A percentile compares a stretch with the other conserved stretches of the same genome.
Evolutionary conservation across 2,888 invertebrate genomes (phyloP).

Genomic region (Ferdinandea cuprea): DNA sequence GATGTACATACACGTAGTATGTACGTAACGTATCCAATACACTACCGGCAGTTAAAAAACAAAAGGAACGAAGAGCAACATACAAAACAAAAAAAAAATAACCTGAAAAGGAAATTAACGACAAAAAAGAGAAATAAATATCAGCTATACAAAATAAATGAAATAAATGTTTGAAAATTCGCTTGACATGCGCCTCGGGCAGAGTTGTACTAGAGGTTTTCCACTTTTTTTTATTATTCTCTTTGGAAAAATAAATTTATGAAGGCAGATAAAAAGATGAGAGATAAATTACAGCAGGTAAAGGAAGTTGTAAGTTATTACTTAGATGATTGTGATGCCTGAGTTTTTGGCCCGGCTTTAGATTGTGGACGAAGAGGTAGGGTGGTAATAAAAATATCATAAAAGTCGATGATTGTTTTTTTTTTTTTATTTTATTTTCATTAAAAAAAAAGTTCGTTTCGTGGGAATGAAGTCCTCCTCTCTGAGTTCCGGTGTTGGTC

Average conservation of each 20-base stretch:
- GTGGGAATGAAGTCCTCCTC: constrained; percentile 11
- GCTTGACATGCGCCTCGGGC: constrained; percentile 72
- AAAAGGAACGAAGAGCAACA: constrained; percentile 27
- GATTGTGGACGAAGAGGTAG: neutral
- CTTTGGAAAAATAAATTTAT: constrained; percentile 55
- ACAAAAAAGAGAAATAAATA: constrained; percentile 30
- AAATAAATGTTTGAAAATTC: constrained; percentile 67
- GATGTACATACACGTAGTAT: constrained; percentile 1
- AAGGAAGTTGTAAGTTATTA: constrained; percentile 69
- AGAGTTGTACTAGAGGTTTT: constrained; percentile 57
- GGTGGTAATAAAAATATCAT: constrained; percentile 1
- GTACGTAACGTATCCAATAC: constrained; percentile 11
- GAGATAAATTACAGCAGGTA: constrained; percentile 66
- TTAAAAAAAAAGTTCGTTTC: neutral
- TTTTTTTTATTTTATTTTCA: too few relatives aligned
- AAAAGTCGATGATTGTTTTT: neutral
- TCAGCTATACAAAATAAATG: constrained; percentile 40
- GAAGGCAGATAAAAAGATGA: constrained; percentile 63
- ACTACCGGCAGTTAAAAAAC: constrained; percentile 34
- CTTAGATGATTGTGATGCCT: constrained; percentile 46
- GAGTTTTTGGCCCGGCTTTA: neutral
- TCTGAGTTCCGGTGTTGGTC: neutral
- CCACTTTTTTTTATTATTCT: constrained; percentile 32
- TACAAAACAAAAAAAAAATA: constrained; percentile 18
- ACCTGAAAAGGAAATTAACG: constrained; percentile 51